These are phyloP conservation scores for Caenorhabditis sulstoni DNA, from an alignment of 2,888 invertebrate genomes.

Conservation along the genomic window DNA sequence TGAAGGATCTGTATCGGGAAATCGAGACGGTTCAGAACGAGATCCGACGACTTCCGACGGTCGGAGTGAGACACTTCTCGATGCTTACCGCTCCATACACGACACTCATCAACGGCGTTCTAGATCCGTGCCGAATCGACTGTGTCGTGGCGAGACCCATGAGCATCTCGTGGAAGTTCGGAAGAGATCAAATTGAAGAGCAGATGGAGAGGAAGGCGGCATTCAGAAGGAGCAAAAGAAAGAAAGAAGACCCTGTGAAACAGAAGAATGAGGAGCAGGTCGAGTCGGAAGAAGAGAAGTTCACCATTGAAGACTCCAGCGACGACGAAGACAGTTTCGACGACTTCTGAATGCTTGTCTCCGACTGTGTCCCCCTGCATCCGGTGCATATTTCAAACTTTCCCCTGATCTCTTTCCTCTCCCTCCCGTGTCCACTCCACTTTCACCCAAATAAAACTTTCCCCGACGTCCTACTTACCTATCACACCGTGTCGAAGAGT, in stretches of 20 bases:
- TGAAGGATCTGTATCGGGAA: slow-evolving; percentile 30
- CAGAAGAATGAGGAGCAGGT: neutral
- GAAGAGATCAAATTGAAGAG: slow-evolving; percentile 34
- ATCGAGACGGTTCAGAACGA: slow-evolving; percentile 12
- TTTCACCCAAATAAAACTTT: too few relatives aligned
- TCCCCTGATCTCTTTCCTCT: too few relatives aligned
- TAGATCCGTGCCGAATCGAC: slow-evolving; percentile 23
- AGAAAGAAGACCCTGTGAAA: neutral
- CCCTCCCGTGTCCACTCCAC: too few relatives aligned
- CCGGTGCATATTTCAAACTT: too few relatives aligned
- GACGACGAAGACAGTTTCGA: slow-evolving; percentile 54
- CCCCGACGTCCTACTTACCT: too few relatives aligned
- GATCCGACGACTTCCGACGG: slow-evolving; percentile 20
- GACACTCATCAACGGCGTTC: slow-evolving; percentile 21
- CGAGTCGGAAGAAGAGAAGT: slow-evolving; percentile 40
- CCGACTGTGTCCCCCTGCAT: too few relatives aligned
- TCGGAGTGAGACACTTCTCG: slow-evolving; percentile 33
- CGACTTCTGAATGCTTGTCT: slow-evolving; percentile 16
- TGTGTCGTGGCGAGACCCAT: slow-evolving; percentile 38
- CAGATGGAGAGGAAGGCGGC: slow-evolving; percentile 18
- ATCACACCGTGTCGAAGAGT: too few relatives aligned
- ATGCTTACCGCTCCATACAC: slow-evolving; percentile 26
- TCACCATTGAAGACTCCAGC: slow-evolving; percentile 50
- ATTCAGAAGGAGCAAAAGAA: neutral
- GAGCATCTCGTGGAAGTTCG: slow-evolving; percentile 37